Evolutionary conservation across 2,888 invertebrate species (phyloP).

Genomic region (Dryomyza anilis): DNA sequence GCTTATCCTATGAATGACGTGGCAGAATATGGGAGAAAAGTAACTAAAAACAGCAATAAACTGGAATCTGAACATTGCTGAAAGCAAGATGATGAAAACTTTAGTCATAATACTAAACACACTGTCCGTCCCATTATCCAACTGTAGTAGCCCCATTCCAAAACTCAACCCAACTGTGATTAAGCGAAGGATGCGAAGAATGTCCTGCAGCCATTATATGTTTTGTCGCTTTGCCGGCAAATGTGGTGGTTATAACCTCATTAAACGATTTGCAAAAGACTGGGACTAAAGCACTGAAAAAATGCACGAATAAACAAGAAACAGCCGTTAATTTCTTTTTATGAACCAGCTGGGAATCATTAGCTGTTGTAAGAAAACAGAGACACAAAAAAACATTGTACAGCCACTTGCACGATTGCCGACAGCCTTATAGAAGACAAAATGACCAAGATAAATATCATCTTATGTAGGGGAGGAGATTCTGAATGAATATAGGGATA

Average conservation of each 20-base stretch:
- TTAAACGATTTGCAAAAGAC: constrained; percentile 58
- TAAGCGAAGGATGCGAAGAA: constrained; percentile 20
- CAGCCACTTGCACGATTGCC: no score
- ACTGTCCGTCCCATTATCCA: background rate
- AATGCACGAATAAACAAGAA: constrained; percentile 37
- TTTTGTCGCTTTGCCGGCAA: constrained; percentile 25
- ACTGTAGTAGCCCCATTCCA: background rate
- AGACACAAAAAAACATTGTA: no score
- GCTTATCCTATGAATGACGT: constrained; percentile 34
- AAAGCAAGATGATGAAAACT: constrained; percentile 35
- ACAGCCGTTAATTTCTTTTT: constrained; percentile 62
- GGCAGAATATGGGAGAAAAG: constrained; percentile 11
- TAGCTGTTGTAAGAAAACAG: constrained; percentile 43
- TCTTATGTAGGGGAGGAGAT: constrained; percentile 34
- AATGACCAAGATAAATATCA: constrained; percentile 50
- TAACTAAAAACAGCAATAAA: constrained; percentile 37
- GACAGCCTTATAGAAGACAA: constrained; percentile 21
- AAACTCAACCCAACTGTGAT: background rate
- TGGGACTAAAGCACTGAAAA: background rate
- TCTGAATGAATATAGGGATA: no score
- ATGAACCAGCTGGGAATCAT: constrained; percentile 63
- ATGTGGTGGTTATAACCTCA: constrained; percentile 57
- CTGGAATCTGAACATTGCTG: no score
- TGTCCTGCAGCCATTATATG: constrained; percentile 35
- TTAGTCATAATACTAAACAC: background rate